These are phyloP conservation scores for Ganaspis sp. DNA, from an alignment of 1,140 invertebrate genomes.

Conservation along the genomic window DNA sequence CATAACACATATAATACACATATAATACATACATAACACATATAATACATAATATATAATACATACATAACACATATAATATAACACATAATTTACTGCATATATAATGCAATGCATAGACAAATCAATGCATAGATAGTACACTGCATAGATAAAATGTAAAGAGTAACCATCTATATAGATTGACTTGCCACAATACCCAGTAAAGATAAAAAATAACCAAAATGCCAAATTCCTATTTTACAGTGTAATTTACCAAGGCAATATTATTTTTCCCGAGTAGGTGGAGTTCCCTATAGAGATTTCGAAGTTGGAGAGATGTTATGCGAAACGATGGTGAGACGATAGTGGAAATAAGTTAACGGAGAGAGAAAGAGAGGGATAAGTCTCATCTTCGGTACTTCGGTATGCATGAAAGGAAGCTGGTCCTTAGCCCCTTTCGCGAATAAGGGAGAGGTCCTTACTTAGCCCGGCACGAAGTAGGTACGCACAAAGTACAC, in stretches of 20 bases:
- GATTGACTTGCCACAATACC: too few species aligned
- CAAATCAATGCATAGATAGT: too few species aligned
- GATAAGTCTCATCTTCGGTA: constrained; percentile 49
- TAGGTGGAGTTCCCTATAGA: neutral
- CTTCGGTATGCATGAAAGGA: constrained; percentile 65
- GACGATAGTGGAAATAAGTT: constrained; percentile 18
- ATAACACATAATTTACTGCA: too few species aligned
- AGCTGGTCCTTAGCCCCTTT: constrained; percentile 50
- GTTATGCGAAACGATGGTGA: constrained; percentile 25
- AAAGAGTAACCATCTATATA: too few species aligned
- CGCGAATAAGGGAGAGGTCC: constrained; percentile 53
- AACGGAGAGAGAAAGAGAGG: constrained; percentile 29
- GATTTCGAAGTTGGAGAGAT: constrained; percentile 31
- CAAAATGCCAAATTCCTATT: neutral
- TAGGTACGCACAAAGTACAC: constrained; percentile 50
- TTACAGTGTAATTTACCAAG: neutral
- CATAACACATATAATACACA: too few species aligned
- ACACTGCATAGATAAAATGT: too few species aligned
- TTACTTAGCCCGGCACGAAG: constrained; percentile 46
- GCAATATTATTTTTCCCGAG: neutral
- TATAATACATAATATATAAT: too few species aligned
- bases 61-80: too few species aligned
- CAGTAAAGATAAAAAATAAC: too few species aligned
- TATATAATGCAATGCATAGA: too few species aligned
- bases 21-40: too few species aligned